Conservation (phyloP, 2,113 vertebrate species). For the Beaufortia kweichowensis region DNA sequence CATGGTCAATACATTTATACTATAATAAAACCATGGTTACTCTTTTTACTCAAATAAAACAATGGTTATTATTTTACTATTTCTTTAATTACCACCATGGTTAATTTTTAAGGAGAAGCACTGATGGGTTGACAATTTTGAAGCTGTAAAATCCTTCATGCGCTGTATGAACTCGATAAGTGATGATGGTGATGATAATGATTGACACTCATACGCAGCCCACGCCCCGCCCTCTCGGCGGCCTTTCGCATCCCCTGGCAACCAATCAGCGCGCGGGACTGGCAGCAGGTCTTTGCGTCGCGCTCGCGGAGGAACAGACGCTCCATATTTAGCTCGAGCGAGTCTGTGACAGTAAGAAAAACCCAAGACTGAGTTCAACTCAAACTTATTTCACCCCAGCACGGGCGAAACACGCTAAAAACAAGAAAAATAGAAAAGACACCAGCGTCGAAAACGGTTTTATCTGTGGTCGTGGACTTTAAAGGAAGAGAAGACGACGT, state of each 20-base stretch:
- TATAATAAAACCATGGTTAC: no score
- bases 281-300: slow-evolving; percentile 65
- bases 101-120: no score
- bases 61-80: no score
- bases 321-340: slow-evolving; percentile 75
- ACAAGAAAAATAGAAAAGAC: neutral
- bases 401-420: neutral
- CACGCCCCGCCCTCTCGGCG: neutral
- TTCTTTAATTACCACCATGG: no score
- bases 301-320: slow-evolving; percentile 71
- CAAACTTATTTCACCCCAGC: slow-evolving; percentile 8
- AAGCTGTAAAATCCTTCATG: neutral
- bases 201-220: neutral
- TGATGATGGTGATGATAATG: slow-evolving; percentile 16
- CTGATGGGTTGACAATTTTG: no score
- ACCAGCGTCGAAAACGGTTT: neutral
- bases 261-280: slow-evolving; percentile 53
- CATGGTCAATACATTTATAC: no score
- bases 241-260: neutral
- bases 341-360: slow-evolving; percentile 59
- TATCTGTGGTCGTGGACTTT: slow-evolving; percentile 7
- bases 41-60: no score
- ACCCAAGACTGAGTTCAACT: neutral
- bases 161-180: neutral
- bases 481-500: slow-evolving; percentile 57